Evolutionary conservation across 1,140 invertebrate species (phyloP).

Genomic region (Aricia agestis): DNA sequence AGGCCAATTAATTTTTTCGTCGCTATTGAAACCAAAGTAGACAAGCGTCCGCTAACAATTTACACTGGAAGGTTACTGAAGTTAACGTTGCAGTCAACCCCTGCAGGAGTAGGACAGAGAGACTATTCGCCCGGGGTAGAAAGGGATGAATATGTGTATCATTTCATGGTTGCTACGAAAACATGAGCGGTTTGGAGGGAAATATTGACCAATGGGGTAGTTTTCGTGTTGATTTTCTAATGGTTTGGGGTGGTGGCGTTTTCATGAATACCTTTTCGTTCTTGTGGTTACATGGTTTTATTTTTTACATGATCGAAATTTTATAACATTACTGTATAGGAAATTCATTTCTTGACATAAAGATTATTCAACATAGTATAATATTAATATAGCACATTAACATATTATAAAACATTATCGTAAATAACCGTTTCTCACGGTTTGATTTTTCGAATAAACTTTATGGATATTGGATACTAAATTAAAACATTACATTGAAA

Average conservation of each 20-base stretch:
- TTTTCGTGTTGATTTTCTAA: constrained; percentile 23
- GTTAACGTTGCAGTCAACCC: constrained; percentile 44
- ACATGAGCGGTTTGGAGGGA: constrained; percentile 43
- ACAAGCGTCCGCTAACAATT: constrained; percentile 51
- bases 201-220: constrained; percentile 47
- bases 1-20: neutral
- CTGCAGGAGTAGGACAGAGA: constrained; percentile 44
- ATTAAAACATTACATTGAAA: too few relatives aligned
- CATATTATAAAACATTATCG: too few relatives aligned
- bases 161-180: constrained; percentile 49
- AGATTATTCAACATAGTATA: neutral
- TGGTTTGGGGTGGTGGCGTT: neutral
- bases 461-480: too few relatives aligned
- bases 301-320: neutral
- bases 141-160: constrained; percentile 45
- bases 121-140: constrained; percentile 33
- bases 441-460: too few relatives aligned
- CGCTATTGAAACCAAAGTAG: constrained; percentile 2
- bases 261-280: constrained; percentile 3
- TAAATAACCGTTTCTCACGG: neutral
- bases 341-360: neutral
- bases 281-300: constrained; percentile 1
- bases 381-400: too few relatives aligned
- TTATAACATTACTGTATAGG: neutral
- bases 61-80: constrained; percentile 62